A percentile compares a stretch with the other conserved stretches of the same genome.
Conservation (phyloP, 2,113 vertebrate species). For the Chloropsis hardwickii region DNA sequence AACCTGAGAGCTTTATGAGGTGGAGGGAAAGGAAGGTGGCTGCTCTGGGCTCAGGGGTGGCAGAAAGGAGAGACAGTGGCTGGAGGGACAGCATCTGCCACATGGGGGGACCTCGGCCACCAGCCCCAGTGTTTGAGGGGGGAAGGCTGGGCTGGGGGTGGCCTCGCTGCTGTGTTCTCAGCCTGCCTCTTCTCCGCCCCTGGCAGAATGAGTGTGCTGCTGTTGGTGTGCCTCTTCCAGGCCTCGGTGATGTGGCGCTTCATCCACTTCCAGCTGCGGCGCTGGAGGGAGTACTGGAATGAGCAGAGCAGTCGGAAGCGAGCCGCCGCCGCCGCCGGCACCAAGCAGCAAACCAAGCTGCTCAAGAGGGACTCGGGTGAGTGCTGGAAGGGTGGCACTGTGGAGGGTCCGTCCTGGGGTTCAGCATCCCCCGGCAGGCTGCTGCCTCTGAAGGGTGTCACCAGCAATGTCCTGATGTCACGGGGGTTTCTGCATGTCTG, state of each 20-base stretch:
- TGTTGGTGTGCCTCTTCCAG: constrained; percentile 89
- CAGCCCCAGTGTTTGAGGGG: fast-evolving
- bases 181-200: constrained; percentile 30
- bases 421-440: not conserved
- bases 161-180: constrained; percentile 16
- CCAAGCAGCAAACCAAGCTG: constrained; percentile 77
- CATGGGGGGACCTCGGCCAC: fast-evolving
- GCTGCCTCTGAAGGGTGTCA: fast-evolving
- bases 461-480: not conserved
- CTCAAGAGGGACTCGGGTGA: constrained; percentile 89
- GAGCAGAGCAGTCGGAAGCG: constrained; percentile 87
- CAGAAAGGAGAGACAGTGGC: not conserved
- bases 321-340: not conserved
- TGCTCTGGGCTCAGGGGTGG: not conserved
- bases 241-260: constrained; percentile 97
- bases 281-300: constrained; percentile 88
- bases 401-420: not conserved
- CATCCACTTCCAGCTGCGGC: constrained; percentile 94
- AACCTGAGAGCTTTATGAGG: not conserved
- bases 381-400: not conserved
- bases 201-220: constrained; percentile 86
- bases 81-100: fast-evolving
- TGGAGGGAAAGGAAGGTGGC: not conserved
- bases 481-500: fast-evolving
- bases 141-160: not conserved